Evolutionary conservation across 2,888 invertebrate genomes (phyloP).

Genomic region (Temnothorax unifasciatus): DNA sequence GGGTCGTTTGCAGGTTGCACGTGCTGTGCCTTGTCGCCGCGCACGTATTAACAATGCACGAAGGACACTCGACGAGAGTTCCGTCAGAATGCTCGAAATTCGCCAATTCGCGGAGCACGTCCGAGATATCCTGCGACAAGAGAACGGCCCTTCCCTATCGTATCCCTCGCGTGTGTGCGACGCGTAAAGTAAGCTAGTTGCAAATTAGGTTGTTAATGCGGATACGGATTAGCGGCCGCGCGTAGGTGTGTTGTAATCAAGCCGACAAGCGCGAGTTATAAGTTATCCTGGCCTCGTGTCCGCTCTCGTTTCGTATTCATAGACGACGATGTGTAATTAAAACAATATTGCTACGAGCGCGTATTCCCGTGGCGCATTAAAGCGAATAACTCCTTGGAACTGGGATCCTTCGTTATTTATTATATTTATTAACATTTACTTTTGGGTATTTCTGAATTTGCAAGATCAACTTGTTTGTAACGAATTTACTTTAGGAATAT

Average conservation of each 20-base stretch:
- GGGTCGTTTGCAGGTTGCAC: constrained; percentile 15
- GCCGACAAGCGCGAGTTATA: constrained; percentile 31
- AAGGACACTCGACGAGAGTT: constrained; percentile 44
- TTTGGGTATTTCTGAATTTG: not conserved
- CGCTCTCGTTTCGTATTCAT: constrained; percentile 51
- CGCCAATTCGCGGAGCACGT: constrained; percentile 34
- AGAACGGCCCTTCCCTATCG: not conserved
- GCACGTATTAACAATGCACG: constrained; percentile 46
- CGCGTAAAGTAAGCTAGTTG: constrained; percentile 36
- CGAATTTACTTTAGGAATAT: not conserved
- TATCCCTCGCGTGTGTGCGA: not conserved
- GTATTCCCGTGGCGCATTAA: constrained; percentile 9
- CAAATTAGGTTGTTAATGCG: constrained; percentile 54
- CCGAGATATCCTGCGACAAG: constrained; percentile 30
- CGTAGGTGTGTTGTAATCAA: constrained; percentile 47
- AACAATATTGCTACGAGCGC: constrained; percentile 43
- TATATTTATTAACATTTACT: constrained; percentile 9
- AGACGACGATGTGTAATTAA: constrained; percentile 44
- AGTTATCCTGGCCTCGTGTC: constrained; percentile 39
- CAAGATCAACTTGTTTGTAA: not conserved
- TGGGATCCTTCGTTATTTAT: constrained; percentile 1
- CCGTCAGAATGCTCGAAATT: constrained; percentile 40
- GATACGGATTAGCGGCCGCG: constrained; percentile 49
- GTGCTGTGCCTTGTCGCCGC: constrained; percentile 5
- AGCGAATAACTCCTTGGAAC: constrained; percentile 9